Percentiles rank a stretch among this genome's conserved stretches.
These are phyloP conservation scores for Cetoscarus ocellatus DNA, from an alignment of 2,797 vertebrate species.

Conservation along the genomic window DNA sequence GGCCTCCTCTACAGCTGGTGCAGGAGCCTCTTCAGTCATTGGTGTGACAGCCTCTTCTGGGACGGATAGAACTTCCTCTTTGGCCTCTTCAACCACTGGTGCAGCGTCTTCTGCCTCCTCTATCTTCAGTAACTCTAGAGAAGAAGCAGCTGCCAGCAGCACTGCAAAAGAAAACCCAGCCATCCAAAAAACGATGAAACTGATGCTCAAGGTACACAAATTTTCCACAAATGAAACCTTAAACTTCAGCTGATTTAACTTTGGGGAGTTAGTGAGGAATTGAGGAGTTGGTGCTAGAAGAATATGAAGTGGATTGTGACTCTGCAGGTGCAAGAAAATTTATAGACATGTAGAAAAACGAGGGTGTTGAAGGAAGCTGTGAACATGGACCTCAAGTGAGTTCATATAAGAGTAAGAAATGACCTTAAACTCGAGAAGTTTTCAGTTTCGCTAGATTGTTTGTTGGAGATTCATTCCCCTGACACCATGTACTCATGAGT, in stretches of 20 bases:
- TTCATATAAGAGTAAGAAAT: background rate
- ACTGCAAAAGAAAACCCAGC: constrained; percentile 84
- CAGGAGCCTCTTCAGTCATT: constrained; percentile 2
- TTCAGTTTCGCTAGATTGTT: no score
- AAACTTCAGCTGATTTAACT: constrained; percentile 1
- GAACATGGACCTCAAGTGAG: background rate
- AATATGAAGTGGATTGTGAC: background rate
- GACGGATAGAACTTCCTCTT: constrained; percentile 1
- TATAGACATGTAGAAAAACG: background rate
- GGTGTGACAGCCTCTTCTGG: constrained; percentile 15
- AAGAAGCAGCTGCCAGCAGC: constrained; percentile 67
- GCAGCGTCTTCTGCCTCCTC: background rate
- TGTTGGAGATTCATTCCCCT: no score
- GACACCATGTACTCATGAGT: no score
- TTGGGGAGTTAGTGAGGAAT: background rate
- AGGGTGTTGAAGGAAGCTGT: no score
- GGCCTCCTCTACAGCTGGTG: background rate
- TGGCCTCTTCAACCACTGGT: background rate
- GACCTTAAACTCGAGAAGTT: no score
- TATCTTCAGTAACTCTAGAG: constrained; percentile 42
- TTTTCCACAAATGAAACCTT: no score
- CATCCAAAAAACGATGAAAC: constrained; percentile 66
- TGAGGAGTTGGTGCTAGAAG: background rate
- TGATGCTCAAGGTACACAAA: constrained; percentile 31
- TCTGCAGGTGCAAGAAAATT: constrained; percentile 8